These are phyloP conservation scores for Allenopithecus nigroviridis DNA, from an alignment of 2,797 vertebrate species.

Conservation along the genomic window DNA sequence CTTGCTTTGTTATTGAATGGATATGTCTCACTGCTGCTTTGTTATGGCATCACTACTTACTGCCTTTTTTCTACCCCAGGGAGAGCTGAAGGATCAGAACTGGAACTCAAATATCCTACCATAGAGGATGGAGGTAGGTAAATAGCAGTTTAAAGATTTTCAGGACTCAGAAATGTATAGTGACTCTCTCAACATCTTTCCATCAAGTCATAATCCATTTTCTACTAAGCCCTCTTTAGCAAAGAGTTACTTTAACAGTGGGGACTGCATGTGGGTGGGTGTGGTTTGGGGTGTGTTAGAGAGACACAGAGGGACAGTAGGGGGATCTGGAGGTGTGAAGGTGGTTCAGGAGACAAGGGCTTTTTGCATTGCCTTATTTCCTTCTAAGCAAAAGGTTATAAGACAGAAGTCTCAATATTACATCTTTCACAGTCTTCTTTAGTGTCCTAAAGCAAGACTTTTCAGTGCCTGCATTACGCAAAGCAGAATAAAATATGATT, in stretches of 20 bases:
- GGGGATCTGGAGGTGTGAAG: rapidly evolving
- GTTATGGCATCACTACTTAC: background rate
- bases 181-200: background rate
- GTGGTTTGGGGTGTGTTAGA: background rate
- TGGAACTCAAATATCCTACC: background rate
- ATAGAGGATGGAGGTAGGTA: background rate
- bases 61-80: background rate
- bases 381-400: background rate
- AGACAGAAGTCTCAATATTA: background rate
- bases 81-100: background rate
- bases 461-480: background rate
- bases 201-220: background rate
- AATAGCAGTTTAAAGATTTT: background rate
- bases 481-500: background rate
- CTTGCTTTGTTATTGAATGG: background rate
- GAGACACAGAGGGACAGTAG: background rate
- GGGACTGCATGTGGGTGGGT: background rate
- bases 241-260: background rate
- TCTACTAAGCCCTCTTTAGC: background rate
- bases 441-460: background rate
- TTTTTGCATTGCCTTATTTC: background rate
- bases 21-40: background rate
- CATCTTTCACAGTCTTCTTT: background rate
- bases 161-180: background rate
- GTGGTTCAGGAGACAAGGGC: background rate